These are phyloP conservation scores for Neodiprion pinetum DNA, from an alignment of 1,140 invertebrate species.

Conservation along the genomic window DNA sequence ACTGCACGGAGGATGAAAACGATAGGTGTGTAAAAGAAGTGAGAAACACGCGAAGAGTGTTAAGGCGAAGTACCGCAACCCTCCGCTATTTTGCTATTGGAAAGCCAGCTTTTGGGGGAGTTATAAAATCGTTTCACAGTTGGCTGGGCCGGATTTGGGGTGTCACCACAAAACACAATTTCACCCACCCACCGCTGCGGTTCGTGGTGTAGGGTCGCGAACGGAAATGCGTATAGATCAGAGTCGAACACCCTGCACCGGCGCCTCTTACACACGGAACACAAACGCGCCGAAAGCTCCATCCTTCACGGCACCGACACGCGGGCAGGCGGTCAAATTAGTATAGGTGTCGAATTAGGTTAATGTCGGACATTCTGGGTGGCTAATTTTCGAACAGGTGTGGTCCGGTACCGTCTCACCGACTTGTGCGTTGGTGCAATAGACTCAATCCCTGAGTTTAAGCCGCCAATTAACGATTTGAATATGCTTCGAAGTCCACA, in stretches of 20 bases:
- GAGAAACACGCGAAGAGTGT: too few relatives aligned
- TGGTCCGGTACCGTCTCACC: not conserved
- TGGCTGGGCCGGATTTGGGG: conserved; percentile 6
- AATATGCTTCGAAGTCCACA: too few relatives aligned
- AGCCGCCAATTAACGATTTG: too few relatives aligned
- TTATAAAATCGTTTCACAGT: conserved; percentile 9
- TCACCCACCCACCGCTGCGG: not conserved
- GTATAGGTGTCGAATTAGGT: not conserved
- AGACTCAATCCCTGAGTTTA: too few relatives aligned
- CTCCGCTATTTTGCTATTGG: too few relatives aligned
- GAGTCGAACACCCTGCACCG: not conserved
- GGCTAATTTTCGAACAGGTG: not conserved
- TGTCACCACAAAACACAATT: conserved; percentile 6
- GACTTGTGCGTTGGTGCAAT: too few relatives aligned
- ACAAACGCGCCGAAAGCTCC: not conserved
- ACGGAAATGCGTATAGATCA: not conserved
- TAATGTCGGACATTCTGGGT: conserved; percentile 5
- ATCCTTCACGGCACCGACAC: not conserved
- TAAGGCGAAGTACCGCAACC: too few relatives aligned
- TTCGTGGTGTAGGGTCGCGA: not conserved
- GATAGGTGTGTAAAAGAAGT: too few relatives aligned
- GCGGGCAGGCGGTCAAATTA: not conserved
- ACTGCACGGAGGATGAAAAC: too few relatives aligned
- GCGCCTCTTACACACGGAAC: not conserved
- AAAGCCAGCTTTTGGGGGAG: not conserved